Percentiles rank a stretch among this genome's conserved stretches.
Evolutionary conservation across 2,797 vertebrate genomes (phyloP).

Genomic region (Vespertilio murinus): DNA sequence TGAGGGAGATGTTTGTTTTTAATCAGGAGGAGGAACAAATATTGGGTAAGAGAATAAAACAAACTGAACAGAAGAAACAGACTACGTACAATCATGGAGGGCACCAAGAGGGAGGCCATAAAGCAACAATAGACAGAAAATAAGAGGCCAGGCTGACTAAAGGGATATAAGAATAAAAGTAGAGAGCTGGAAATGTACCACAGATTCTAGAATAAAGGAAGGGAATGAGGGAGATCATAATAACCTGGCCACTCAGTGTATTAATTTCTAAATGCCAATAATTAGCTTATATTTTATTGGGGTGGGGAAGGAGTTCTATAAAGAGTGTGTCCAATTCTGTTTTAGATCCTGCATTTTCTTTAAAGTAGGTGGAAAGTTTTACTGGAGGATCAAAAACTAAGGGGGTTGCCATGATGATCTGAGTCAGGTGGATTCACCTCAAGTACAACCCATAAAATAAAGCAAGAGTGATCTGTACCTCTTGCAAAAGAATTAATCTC

Average conservation of each 20-base stretch:
- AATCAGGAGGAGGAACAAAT: slow-evolving; percentile 26
- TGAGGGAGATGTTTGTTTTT: not conserved
- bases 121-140: slow-evolving; percentile 65
- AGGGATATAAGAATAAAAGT: slow-evolving; percentile 65
- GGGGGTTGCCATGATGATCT: not conserved
- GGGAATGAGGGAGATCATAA: too few relatives aligned
- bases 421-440: not conserved
- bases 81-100: not conserved
- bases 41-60: slow-evolving; percentile 35
- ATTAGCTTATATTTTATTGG: not conserved
- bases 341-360: slow-evolving; percentile 28
- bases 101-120: slow-evolving; percentile 22
- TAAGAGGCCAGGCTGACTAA: slow-evolving; percentile 49
- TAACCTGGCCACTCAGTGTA: too few relatives aligned
- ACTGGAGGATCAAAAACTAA: not conserved
- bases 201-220: slow-evolving; percentile 69
- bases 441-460: not conserved
- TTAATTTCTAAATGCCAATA: not conserved
- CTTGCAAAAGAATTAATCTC: not conserved
- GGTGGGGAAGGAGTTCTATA: not conserved
- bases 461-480: not conserved
- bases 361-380: not conserved
- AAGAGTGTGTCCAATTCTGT: slow-evolving; percentile 2
- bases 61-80: slow-evolving; percentile 34
- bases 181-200: slow-evolving; percentile 68